These are phyloP conservation scores for Megamerina dolium DNA, from an alignment of 2,888 invertebrate species.

Conservation along the genomic window DNA sequence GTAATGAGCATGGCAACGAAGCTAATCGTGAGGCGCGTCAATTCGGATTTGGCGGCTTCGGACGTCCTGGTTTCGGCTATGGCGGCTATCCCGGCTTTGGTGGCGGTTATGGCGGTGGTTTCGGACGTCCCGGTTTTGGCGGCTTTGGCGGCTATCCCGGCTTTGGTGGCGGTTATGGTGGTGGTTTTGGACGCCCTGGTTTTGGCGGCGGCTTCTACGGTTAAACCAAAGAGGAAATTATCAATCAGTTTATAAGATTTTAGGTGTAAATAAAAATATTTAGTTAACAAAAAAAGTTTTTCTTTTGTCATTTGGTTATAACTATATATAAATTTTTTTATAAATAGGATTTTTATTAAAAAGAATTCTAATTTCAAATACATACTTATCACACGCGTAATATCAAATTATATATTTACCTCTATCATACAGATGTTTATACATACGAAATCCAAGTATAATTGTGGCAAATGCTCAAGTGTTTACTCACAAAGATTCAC, in stretches of 20 bases:
- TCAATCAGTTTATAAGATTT: neutral
- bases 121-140: conserved; percentile 8
- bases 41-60: conserved; percentile 5
- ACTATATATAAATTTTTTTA: too few species aligned
- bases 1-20: neutral
- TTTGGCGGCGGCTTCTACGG: conserved; percentile 13
- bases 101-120: conserved; percentile 1
- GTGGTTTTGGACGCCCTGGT: conserved; percentile 7
- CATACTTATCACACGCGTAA: too few species aligned
- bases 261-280: too few species aligned
- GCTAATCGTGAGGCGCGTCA: conserved; percentile 9
- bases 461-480: too few species aligned
- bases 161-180: conserved; percentile 14
- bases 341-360: too few species aligned
- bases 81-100: conserved; percentile 2
- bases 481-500: too few species aligned
- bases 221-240: conserved; percentile 4
- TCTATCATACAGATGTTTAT: too few species aligned
- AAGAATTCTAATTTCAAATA: too few species aligned
- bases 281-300: too few species aligned
- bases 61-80: conserved; percentile 1
- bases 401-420: too few species aligned
- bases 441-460: too few species aligned
- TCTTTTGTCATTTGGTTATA: too few species aligned
- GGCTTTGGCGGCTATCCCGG: neutral